Conservation (phyloP, 1,140 invertebrate genomes). For the Antheraea pernyi region DNA sequence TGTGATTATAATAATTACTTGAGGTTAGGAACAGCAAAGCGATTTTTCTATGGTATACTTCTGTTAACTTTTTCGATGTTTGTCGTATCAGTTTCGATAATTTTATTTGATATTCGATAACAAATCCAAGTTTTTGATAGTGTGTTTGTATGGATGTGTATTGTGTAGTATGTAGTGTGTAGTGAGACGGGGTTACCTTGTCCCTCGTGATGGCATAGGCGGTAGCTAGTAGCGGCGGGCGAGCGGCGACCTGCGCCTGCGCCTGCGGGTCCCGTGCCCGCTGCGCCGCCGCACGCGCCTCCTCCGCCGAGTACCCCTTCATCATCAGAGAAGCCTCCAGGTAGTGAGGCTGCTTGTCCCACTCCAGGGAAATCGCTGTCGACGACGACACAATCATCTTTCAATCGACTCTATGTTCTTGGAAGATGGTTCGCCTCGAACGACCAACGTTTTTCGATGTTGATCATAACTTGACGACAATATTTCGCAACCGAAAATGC, state of each 20-base stretch:
- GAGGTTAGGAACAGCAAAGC: no score
- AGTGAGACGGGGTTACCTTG: constrained; percentile 44
- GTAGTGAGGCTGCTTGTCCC: constrained; percentile 80
- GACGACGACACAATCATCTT: background rate
- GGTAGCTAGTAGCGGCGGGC: constrained; percentile 74
- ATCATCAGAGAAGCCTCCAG: constrained; percentile 84
- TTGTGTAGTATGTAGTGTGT: background rate
- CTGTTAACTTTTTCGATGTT: no score
- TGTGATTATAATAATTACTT: no score
- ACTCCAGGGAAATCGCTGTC: constrained; percentile 79
- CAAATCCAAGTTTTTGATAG: no score
- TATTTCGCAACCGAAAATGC: no score
- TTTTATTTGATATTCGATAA: no score
- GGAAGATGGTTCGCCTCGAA: no score
- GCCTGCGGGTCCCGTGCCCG: constrained; percentile 43
- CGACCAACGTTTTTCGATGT: no score
- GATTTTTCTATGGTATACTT: no score
- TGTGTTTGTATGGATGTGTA: no score
- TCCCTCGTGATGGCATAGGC: constrained; percentile 74
- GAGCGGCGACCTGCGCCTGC: constrained; percentile 49
- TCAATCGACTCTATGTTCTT: background rate
- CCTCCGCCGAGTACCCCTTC: constrained; percentile 82
- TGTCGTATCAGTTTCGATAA: no score
- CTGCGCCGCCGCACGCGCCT: constrained; percentile 77
- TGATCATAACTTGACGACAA: no score